A percentile compares a stretch with the other conserved stretches of the same genome.
Conservation (phyloP, 2,888 invertebrate genomes). For the Drosophila subsilvestris region DNA sequence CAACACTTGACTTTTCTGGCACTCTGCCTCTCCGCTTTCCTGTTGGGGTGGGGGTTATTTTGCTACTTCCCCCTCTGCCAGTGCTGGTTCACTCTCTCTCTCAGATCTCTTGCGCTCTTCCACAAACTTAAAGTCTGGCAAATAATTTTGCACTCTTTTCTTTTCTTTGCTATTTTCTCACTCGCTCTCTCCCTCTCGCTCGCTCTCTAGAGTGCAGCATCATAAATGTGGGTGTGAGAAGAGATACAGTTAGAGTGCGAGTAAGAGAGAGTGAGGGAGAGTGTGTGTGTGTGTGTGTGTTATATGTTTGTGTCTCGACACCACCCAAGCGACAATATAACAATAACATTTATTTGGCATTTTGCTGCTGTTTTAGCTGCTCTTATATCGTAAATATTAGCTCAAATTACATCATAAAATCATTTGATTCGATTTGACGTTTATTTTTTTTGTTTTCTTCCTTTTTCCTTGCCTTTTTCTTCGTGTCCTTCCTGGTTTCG, state of each 20-base stretch:
- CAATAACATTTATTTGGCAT: slow-evolving; percentile 83
- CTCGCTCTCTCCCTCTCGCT: slow-evolving; percentile 8
- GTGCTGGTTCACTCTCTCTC: not conserved
- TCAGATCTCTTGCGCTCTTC: slow-evolving; percentile 58
- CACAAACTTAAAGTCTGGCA: slow-evolving; percentile 64
- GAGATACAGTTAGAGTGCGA: not conserved
- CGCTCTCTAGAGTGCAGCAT: slow-evolving; percentile 44
- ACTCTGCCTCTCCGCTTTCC: slow-evolving; percentile 22
- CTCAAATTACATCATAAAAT: slow-evolving; percentile 84
- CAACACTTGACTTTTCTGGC: slow-evolving; percentile 68
- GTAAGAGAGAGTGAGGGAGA: not conserved
- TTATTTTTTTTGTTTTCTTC: slow-evolving; percentile 79
- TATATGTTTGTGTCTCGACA: slow-evolving; percentile 48
- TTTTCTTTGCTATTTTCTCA: slow-evolving; percentile 14
- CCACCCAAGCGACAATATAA: slow-evolving; percentile 83
- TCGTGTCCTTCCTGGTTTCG: not conserved
- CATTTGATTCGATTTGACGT: slow-evolving; percentile 84
- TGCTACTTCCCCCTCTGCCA: slow-evolving; percentile 28
- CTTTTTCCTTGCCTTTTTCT: slow-evolving; percentile 48
- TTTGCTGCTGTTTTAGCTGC: slow-evolving; percentile 83
- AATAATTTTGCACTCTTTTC: slow-evolving; percentile 39
- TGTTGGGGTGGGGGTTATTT: too few relatives aligned
- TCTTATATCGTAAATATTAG: slow-evolving; percentile 84
- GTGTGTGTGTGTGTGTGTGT: slow-evolving; percentile 21
- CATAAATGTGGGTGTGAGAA: slow-evolving; percentile 62